A percentile compares a stretch with the other conserved stretches of the same genome.
phyloP scores from a whole-genome alignment of 2,113 vertebrate genomes.

The Bostrychus sinensis region DNA sequence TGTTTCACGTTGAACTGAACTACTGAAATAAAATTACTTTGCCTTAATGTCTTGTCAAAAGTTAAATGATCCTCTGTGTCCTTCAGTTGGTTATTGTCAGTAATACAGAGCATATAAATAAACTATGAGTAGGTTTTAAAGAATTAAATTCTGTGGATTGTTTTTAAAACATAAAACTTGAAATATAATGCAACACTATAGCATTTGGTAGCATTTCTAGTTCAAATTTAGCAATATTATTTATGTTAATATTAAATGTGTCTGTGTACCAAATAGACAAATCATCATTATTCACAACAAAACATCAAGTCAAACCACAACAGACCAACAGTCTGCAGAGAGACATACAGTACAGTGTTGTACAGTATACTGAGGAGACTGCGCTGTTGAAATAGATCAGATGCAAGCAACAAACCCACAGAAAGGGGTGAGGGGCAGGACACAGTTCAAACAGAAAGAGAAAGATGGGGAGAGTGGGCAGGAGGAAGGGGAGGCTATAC shows the following conservation, averaged over 20 bases:
- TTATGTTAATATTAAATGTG: background rate
- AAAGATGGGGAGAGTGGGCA: constrained; percentile 3
- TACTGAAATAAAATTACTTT: no score
- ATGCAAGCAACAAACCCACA: constrained; percentile 84
- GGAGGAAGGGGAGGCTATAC: constrained; percentile 25
- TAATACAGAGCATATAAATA: no score
- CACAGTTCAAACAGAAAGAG: constrained; percentile 70
- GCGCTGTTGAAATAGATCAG: constrained; percentile 72
- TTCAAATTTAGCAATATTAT: no score
- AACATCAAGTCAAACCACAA: constrained; percentile 74
- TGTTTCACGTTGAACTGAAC: no score
- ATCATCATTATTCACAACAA: constrained; percentile 52
- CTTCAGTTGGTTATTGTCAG: no score
- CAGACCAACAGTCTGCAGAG: constrained; percentile 74
- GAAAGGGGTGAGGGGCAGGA: constrained; percentile 48
- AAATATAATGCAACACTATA: no score
- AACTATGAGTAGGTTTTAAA: no score
- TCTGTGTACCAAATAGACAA: constrained; percentile 3
- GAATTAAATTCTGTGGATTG: no score
- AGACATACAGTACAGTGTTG: constrained; percentile 66
- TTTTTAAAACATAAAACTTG: no score
- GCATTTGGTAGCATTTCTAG: no score
- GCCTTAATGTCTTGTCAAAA: no score
- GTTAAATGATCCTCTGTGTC: no score
- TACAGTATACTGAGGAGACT: constrained; percentile 63